Percentiles rank a stretch among this genome's conserved stretches.
These are phyloP conservation scores for Trichogramma evanescens DNA, from an alignment of 2,888 invertebrate genomes.

Conservation along the genomic window DNA sequence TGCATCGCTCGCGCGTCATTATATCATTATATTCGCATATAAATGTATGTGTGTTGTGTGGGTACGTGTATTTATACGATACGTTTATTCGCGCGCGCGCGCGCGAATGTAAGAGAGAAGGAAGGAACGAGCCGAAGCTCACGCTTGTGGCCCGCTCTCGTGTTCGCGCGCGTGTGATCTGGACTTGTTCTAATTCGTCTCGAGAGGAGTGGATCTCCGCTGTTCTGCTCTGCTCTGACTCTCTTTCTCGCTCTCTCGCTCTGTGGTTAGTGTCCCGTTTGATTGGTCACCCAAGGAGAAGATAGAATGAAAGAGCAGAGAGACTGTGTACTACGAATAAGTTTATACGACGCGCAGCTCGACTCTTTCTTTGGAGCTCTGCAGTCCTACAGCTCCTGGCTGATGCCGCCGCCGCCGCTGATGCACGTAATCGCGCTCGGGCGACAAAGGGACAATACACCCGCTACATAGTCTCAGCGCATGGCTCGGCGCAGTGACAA, in stretches of 20 bases:
- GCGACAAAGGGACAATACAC: constrained; percentile 19
- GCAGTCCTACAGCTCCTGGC: too few species aligned
- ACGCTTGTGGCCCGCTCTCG: constrained; percentile 46
- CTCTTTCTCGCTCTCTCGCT: too few species aligned
- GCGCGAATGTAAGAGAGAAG: constrained; percentile 12
- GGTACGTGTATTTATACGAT: too few species aligned
- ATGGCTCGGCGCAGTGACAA: constrained; percentile 2
- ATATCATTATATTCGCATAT: too few species aligned
- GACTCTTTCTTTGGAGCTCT: background rate
- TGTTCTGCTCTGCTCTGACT: too few species aligned
- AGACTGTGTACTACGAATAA: too few species aligned
- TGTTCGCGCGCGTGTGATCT: constrained; percentile 27
- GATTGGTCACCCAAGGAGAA: constrained; percentile 34
- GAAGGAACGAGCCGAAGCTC: constrained; percentile 23
- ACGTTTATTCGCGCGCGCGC: too few species aligned
- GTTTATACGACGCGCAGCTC: too few species aligned
- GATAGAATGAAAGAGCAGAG: background rate
- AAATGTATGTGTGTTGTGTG: too few species aligned
- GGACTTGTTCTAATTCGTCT: too few species aligned
- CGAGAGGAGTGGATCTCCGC: too few species aligned
- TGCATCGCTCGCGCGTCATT: too few species aligned
- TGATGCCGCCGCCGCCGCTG: background rate
- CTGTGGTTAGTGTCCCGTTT: constrained; percentile 46
- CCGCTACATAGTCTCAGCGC: background rate
- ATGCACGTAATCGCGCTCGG: constrained; percentile 16